Evolutionary conservation across 2,113 vertebrate species (phyloP).

Genomic region (Patagioenas fasciata): DNA sequence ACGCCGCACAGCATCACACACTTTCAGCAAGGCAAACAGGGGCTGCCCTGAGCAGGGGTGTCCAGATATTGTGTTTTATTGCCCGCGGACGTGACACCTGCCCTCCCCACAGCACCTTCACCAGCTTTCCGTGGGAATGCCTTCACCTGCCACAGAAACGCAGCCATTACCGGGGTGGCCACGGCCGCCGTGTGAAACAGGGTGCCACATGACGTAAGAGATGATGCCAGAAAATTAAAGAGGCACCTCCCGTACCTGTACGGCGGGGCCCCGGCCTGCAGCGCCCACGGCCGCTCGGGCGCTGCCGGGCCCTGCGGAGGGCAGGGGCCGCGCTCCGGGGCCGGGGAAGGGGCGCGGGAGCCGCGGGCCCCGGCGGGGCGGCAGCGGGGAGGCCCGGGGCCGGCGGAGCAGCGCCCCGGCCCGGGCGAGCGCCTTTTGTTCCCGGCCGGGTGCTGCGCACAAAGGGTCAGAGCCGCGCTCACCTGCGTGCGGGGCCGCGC

Average conservation of each 20-base stretch:
- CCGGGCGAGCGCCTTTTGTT: too few relatives aligned
- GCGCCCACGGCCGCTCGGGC: not conserved
- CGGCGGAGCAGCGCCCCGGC: too few relatives aligned
- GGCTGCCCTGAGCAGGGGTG: not conserved
- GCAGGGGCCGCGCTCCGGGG: not conserved
- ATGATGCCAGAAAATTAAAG: not conserved
- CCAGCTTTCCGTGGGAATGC: not conserved
- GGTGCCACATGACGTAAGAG: not conserved
- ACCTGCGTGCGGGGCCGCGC: too few relatives aligned
- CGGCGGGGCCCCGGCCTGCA: not conserved
- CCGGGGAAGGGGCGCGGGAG: not conserved
- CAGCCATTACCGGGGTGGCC: not conserved
- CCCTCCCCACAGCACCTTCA: not conserved
- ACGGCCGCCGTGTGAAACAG: not conserved
- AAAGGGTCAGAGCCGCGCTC: too few relatives aligned
- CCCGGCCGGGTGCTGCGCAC: too few relatives aligned
- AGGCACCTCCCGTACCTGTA: not conserved
- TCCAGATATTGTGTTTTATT: rapidly evolving
- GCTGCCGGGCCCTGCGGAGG: not conserved
- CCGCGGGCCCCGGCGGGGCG: not conserved
- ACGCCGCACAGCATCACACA: rapidly evolving
- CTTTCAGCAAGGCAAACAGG: rapidly evolving
- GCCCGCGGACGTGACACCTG: not conserved
- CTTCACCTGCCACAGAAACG: not conserved
- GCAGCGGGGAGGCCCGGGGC: too few relatives aligned